Evolutionary conservation across 2,113 vertebrate species (phyloP), one percentile per base, ranked within the genome.

Genomic region (Bos indicus): DNA sequence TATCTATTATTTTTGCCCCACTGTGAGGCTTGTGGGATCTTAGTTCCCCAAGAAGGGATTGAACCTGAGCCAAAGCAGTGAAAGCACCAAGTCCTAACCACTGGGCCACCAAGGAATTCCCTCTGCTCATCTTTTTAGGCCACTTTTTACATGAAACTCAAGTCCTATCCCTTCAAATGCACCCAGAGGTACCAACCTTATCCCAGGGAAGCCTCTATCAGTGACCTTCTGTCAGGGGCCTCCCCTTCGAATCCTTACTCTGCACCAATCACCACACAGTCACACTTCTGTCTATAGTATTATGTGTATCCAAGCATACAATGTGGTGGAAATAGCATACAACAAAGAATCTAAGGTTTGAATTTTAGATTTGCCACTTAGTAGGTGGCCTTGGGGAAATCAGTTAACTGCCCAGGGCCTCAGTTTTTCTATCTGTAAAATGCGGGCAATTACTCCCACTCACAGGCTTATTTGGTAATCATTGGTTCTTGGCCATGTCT

Each of bases 341-440:
- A 28, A 36, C 2, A 4, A 30, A 46, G 11, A 7, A 17, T 15
- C 59, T 6, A 8, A 28, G 36, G 43, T 57, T 87, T n/a, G 80
- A 56, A 48, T 83, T 33, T 80, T 48, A 80, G 7, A 36, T 88
- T 59, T 56, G 6, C 48, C 43, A 46, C 43, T 80, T 59, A 28
- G 26, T 5, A 7, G 28, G 26, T 88, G 40, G 54, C 33, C 82
- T 87, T 0, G 0, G 78, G 88, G 59, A 85, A 85, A 67, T 82
- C 30, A 71, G n/a, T 46, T 95, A 88, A 36, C 17, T 5, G 28
- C 13, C 67, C 83, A 5, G 51, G 26, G 51, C 60, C 90, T 94
- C 60, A n/a, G 90, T 60, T 93, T 77, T 83, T 23, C 26, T 94
- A 6, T 90, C 46, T 87, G 56, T 89, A 89, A 94, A 93, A 82